Base-by-base conservation (phyloP, 37 sponge, comb jelly and placozoan genomes). In the Geodia barretti region DNA sequence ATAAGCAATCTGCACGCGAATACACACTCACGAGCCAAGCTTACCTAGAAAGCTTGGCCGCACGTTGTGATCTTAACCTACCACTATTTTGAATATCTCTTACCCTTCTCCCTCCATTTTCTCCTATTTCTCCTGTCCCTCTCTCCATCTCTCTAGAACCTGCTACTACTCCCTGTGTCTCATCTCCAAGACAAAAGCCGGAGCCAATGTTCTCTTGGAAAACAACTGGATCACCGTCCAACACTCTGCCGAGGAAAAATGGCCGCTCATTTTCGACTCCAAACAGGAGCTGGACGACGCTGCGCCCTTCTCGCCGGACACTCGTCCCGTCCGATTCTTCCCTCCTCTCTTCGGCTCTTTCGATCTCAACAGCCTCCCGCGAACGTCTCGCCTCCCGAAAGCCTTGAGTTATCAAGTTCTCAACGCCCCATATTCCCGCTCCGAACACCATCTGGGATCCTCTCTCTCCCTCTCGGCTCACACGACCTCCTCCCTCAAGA, bases 101-200 rank as follows among this genome's bases (percentile, higher is more conserved):
- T 40, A 19, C 40, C 36, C 60, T 33, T 21, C 43, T 59, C 39
- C 39, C 39, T 64, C 37, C 77, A 43, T 39, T 60, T 31, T 76
- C 38, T 61, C 39, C 21, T 61, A 21, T 17, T 39, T 40, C 67
- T 41, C 47, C 29, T 26, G 23, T 24, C 25, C 69, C 59, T 41
- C 40, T 68, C 62, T 70, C 41, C 72, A 37, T 4, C 37, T 14
- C 40, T 69, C 39, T 67, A 93, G 96, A 14, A 87, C 96, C 4
- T 79, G 87, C 54, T 96, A 79, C 86, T 96, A 96, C 73, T 76
- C 88, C 0, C 85, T 96, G 32, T 92, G 93, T 77, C 83, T 96
- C 2, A 87, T 96, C 37, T 79, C 93, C 3, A 87, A 82, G 76
- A 92, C 96, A 1, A 28, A 39, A 0, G 32, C 38, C 8, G 96